phyloP scores from a whole-genome alignment of 2,113 vertebrate genomes.

The Chionodraco myersi region DNA sequence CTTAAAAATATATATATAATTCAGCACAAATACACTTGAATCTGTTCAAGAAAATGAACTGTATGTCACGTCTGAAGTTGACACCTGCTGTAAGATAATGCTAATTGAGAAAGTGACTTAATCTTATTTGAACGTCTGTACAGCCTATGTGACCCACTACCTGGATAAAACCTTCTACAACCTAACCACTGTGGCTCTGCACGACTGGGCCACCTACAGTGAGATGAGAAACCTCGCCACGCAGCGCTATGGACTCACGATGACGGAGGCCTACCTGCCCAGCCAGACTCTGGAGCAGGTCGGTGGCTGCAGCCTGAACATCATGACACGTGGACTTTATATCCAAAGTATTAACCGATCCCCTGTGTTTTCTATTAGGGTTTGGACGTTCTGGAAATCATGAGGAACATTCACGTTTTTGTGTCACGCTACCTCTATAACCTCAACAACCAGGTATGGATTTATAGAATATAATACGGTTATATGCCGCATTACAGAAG shows the following conservation, averaged over 20 bases:
- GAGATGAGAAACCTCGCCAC: slow-evolving; percentile 98
- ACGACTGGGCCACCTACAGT: slow-evolving; percentile 99
- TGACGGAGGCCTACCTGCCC: slow-evolving; percentile 98
- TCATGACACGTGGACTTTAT: neutral
- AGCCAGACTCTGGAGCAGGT: slow-evolving; percentile 99
- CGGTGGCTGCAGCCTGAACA: accelerated
- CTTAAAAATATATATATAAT: no score
- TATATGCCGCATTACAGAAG: no score
- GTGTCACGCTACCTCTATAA: slow-evolving; percentile 99
- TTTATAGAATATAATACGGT: no score
- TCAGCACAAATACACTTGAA: no score
- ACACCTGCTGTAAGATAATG: slow-evolving; percentile 8
- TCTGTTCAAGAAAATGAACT: no score
- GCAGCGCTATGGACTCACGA: slow-evolving; percentile 93
- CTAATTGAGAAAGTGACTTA: neutral
- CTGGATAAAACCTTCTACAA: slow-evolving; percentile 99
- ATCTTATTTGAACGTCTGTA: neutral
- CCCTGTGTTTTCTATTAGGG: slow-evolving; percentile 84
- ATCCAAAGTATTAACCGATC: neutral
- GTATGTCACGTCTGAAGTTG: neutral
- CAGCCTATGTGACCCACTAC: slow-evolving; percentile 97
- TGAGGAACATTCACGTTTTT: slow-evolving; percentile 99
- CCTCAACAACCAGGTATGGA: slow-evolving; percentile 96
- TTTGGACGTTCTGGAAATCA: slow-evolving; percentile 98
- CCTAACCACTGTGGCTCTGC: slow-evolving; percentile 96